phyloP scores from a whole-genome alignment of 2,888 invertebrate species.

The Incurvaria masculella region DNA sequence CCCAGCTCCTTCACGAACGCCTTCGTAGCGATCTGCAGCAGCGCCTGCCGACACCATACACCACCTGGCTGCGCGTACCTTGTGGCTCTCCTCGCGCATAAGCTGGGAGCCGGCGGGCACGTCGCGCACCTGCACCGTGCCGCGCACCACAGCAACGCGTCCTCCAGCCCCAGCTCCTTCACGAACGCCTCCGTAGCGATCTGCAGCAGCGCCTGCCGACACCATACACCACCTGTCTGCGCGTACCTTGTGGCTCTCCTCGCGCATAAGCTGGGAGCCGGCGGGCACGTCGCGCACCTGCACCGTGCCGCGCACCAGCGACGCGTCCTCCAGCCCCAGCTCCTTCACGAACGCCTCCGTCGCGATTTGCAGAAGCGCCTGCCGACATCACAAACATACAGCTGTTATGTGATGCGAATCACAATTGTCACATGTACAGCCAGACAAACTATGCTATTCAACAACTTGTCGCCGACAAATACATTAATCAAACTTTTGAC shows the following conservation, averaged over 20 bases:
- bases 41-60: no score
- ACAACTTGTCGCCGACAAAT: no score
- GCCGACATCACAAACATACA: no score
- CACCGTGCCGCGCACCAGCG: slow-evolving; percentile 66
- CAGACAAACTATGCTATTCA: no score
- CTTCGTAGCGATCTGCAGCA: slow-evolving; percentile 71
- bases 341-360: slow-evolving; percentile 79
- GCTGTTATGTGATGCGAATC: no score
- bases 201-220: slow-evolving; percentile 57
- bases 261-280: slow-evolving; percentile 85
- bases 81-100: slow-evolving; percentile 88
- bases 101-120: slow-evolving; percentile 80
- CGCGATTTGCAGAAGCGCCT: slow-evolving; percentile 64
- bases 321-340: slow-evolving; percentile 71
- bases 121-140: slow-evolving; percentile 79
- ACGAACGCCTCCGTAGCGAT: slow-evolving; percentile 80
- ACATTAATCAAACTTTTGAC: no score
- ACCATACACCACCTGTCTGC: no score
- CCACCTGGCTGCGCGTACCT: no score
- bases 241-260: slow-evolving; percentile 84
- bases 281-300: slow-evolving; percentile 80
- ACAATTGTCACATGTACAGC: no score
- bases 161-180: slow-evolving; percentile 73
- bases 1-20: slow-evolving; percentile 80
- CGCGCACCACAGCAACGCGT: slow-evolving; percentile 63